Conservation (phyloP, 2,797 vertebrate genomes). For the Sciurus vulgaris region DNA sequence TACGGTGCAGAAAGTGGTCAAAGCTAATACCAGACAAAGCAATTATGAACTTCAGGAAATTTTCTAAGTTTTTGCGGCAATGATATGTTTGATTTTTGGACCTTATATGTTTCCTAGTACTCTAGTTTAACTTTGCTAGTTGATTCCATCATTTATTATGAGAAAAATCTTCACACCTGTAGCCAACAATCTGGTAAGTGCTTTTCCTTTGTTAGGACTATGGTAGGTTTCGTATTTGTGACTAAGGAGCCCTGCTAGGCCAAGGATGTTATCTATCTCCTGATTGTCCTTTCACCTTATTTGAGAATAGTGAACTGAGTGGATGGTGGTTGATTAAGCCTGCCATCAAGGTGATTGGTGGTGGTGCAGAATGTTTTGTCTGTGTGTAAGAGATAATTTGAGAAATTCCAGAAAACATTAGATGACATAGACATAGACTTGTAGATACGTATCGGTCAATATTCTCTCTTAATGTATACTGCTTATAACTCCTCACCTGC, state of each 20-base stretch:
- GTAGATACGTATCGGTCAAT: background rate
- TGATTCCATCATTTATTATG: background rate
- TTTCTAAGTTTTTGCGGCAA: conserved; percentile 9
- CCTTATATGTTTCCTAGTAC: background rate
- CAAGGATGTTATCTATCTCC: background rate
- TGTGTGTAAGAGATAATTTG: background rate
- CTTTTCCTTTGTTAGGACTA: background rate
- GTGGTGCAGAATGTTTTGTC: background rate
- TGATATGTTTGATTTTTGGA: background rate
- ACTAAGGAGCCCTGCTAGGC: background rate
- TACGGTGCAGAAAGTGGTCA: background rate
- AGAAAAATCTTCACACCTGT: background rate
- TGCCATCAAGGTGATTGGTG: background rate
- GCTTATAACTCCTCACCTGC: background rate
- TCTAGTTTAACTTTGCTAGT: background rate
- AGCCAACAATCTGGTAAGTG: background rate
- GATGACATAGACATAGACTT: background rate
- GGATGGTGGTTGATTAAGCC: no score
- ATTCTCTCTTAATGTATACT: background rate
- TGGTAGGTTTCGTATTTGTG: background rate
- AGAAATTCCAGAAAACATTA: background rate
- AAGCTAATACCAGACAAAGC: background rate
- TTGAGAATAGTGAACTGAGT: background rate
- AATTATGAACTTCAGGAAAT: background rate
- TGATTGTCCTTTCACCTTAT: background rate